These are phyloP conservation scores for Litocranius walleri DNA, from an alignment of 2,113 vertebrate genomes.

Conservation along the genomic window DNA sequence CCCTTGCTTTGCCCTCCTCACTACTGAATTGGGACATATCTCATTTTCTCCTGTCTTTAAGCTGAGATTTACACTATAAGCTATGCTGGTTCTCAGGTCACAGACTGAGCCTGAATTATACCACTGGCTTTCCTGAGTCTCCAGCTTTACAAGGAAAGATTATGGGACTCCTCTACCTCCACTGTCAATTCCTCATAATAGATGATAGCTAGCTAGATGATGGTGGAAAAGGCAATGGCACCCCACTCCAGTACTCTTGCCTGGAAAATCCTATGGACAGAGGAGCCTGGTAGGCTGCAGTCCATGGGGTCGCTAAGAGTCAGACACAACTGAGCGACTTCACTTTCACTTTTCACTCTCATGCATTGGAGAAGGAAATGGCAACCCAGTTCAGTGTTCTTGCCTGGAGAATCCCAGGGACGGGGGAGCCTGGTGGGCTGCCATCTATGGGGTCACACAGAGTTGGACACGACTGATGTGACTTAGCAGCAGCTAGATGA, in stretches of 20 bases:
- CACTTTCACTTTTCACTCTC: too few relatives aligned
- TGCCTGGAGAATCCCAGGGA: too few relatives aligned
- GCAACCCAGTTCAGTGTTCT: too few relatives aligned
- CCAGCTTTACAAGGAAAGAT: not conserved
- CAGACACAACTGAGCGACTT: too few relatives aligned
- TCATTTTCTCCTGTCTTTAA: not conserved
- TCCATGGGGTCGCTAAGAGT: too few relatives aligned
- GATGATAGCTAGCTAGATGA: not conserved
- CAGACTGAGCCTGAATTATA: not conserved
- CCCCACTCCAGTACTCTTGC: too few relatives aligned
- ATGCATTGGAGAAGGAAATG: too few relatives aligned
- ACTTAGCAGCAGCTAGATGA: not conserved
- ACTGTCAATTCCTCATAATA: not conserved
- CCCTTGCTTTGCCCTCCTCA: not conserved
- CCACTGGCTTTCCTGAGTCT: not conserved
- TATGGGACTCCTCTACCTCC: not conserved
- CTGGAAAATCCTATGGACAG: fast-evolving
- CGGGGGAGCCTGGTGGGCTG: fast-evolving
- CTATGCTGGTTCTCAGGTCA: not conserved
- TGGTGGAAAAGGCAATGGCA: too few relatives aligned
- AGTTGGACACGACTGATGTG: too few relatives aligned
- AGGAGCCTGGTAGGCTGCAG: too few relatives aligned
- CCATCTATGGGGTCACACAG: too few relatives aligned
- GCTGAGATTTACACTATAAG: not conserved
- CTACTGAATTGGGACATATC: not conserved